Conservation (phyloP, 2,888 invertebrate species). For the Megamerina dolium region DNA sequence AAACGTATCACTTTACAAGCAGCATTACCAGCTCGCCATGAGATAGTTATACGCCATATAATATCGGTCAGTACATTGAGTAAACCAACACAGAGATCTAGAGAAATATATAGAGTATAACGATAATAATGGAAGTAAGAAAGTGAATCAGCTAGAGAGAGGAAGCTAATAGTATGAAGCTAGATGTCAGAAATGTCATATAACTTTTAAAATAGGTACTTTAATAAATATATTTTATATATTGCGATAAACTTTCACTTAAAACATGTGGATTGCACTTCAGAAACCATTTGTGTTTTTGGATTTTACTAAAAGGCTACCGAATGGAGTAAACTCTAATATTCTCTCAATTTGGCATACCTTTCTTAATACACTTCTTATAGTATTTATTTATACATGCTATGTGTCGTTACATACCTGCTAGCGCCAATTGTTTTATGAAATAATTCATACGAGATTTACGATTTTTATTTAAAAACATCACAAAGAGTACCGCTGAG, state of each 20-base stretch:
- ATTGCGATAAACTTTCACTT: no score
- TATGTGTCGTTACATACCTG: no score
- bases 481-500: constrained; percentile 76
- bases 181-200: neutral
- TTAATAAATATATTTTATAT: no score
- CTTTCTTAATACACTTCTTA: no score
- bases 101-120: constrained; percentile 36
- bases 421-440: constrained; percentile 86
- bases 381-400: no score
- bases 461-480: constrained; percentile 74
- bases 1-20: constrained; percentile 85
- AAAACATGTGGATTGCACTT: no score
- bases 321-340: no score
- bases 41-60: constrained; percentile 80
- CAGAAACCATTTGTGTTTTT: no score
- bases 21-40: constrained; percentile 82
- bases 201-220: no score
- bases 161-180: neutral
- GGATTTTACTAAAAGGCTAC: no score
- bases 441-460: constrained; percentile 94
- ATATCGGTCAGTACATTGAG: constrained; percentile 86
- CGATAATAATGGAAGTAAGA: neutral
- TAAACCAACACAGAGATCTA: constrained; percentile 83
- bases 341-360: no score
- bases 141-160: neutral